Conservation (phyloP, 1,140 invertebrate species). For the Zaprionus camerounensis region DNA sequence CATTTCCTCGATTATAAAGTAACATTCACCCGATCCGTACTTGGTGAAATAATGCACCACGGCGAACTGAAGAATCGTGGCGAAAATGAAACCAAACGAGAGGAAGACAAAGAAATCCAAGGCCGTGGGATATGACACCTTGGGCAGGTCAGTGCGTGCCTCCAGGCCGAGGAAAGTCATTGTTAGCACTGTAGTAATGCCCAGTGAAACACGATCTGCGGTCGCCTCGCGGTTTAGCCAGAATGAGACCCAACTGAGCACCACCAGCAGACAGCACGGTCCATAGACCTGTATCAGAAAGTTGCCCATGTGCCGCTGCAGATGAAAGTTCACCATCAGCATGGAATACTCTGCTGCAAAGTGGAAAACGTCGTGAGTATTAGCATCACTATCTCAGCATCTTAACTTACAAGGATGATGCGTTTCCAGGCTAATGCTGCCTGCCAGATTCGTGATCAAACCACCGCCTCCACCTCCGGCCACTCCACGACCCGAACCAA, state of each 20-base stretch:
- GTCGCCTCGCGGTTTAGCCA: constrained; percentile 96
- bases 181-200: constrained; percentile 94
- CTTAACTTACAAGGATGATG: constrained; percentile 69
- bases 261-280: constrained; percentile 92
- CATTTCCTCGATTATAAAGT: constrained; percentile 88
- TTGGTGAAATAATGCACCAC: constrained; percentile 96
- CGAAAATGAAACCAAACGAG: constrained; percentile 94
- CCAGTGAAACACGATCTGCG: constrained; percentile 92
- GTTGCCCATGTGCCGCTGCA: constrained; percentile 94
- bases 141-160: constrained; percentile 93
- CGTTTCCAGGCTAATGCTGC: constrained; percentile 64
- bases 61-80: constrained; percentile 94
- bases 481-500: constrained; percentile 62
- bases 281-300: constrained; percentile 95
- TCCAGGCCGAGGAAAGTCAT: constrained; percentile 95
- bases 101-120: constrained; percentile 95
- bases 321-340: constrained; percentile 92
- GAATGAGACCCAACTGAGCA: constrained; percentile 95
- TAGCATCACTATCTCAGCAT: background rate
- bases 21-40: constrained; percentile 93
- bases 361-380: background rate
- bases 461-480: constrained; percentile 30
- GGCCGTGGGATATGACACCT: constrained; percentile 94
- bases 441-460: constrained; percentile 49
- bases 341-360: constrained; percentile 90